Conservation (phyloP, 2,113 vertebrate genomes). For the Clarias gariepinus region DNA sequence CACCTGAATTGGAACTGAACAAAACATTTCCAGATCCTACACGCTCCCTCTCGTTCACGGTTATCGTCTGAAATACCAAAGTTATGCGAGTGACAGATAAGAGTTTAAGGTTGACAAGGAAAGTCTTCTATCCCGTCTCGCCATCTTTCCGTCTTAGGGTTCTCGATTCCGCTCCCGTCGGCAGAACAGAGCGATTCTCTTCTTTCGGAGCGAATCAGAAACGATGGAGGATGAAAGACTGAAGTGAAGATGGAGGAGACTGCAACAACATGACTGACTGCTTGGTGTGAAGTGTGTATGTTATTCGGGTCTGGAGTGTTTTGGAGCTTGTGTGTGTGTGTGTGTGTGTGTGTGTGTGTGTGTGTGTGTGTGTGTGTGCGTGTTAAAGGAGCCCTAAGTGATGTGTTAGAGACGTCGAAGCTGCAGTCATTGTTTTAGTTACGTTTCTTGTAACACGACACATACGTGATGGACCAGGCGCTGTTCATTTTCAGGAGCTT, state of each 20-base stretch:
- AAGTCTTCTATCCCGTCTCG: background rate
- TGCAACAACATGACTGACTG: background rate
- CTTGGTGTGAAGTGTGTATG: background rate
- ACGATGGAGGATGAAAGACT: constrained; percentile 50
- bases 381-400: background rate
- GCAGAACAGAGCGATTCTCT: constrained; percentile 16
- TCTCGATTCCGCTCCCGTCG: background rate
- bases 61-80: background rate
- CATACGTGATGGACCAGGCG: no score
- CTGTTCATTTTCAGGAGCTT: background rate
- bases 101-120: background rate
- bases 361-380: background rate
- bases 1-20: background rate
- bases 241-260: constrained; percentile 25
- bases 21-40: background rate
- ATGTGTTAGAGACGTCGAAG: background rate
- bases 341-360: background rate
- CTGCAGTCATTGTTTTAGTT: background rate
- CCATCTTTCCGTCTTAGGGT: background rate
- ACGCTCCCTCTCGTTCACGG: background rate
- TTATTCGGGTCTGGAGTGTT: background rate
- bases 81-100: background rate
- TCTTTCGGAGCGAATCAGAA: constrained; percentile 44
- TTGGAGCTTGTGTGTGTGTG: background rate
- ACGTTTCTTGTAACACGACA: no score